Base-by-base conservation (phyloP, 2,797 vertebrate genomes). In the Hyperoplus immaculatus region DNA sequence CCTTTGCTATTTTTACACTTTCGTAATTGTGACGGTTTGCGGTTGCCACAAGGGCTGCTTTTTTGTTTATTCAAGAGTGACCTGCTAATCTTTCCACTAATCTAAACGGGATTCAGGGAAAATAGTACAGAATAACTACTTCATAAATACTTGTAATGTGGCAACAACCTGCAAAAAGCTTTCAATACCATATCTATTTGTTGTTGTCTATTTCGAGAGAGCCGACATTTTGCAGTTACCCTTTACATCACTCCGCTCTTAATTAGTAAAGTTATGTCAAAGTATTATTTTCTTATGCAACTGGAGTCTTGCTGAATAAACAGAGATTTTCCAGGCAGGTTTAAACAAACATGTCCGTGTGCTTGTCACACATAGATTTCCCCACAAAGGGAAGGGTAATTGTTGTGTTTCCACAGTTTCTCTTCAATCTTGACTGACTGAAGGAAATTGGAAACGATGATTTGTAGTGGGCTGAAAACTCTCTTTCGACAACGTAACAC, bases 381-480 rank as follows among this genome's bases (percentile, higher is more conserved):
- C 56, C 77, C 69, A 83, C 62, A 78, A 81, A 68, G 71, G 69
- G 49, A 77, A 69, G 12, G 39, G 51, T 83, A 87, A 82, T 78
- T 85, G 77, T 91, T 87, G 80, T 84, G 84, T 91, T 90, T 88
- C 78, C 77, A 82, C 72, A 50, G 72, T 75, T 85, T 85, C 77
- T 87, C 80, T 75, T 86, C 78, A 65, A 76, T 84, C 80, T 86
- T 86, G 67, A 87, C 66, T 65, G 83, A 87, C 77, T 75, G 84
- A 78, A 79, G 86, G 87, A 92, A 93, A 90, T 89, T 88, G 78
- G 66, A 84, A 89, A 87, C 80, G 80, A 91, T 82, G 59, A 89
- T 83, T 82, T 70, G 69, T 70, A 73, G 76, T 64, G 43, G 29
- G 64, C 78, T 78, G 82, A 82, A 29, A 88, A 82, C 81, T 82